phyloP scores from a whole-genome alignment of 2,797 vertebrate genomes.

The Hydrocynus forskahlii region DNA sequence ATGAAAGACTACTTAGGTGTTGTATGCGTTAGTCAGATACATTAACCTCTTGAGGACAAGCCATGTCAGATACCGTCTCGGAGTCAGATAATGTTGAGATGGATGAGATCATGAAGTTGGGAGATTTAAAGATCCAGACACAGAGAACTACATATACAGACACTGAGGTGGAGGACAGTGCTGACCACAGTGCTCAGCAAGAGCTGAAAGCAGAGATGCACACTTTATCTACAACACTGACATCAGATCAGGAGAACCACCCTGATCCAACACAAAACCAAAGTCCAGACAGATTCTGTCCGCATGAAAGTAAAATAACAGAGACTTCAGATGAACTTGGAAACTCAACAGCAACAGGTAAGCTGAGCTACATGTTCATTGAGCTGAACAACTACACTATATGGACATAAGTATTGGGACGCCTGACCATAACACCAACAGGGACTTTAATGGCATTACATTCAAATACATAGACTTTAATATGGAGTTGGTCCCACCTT shows the following conservation, averaged over 20 bases:
- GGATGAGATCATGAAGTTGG: neutral
- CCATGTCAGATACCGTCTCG: constrained; percentile 53
- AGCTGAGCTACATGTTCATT: neutral
- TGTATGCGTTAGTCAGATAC: neutral
- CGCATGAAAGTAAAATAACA: neutral
- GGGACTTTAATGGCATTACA: too few species aligned
- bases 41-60: neutral
- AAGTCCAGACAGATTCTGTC: neutral
- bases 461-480: too few species aligned
- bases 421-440: too few species aligned
- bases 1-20: too few species aligned
- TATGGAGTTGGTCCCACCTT: too few species aligned
- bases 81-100: neutral
- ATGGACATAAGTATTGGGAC: too few species aligned
- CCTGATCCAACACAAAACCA: neutral
- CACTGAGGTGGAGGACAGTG: neutral
- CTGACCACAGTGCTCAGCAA: neutral
- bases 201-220: constrained; percentile 1
- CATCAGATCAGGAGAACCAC: constrained; percentile 37
- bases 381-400: too few species aligned
- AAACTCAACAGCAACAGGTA: constrained; percentile 74
- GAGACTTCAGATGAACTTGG: constrained; percentile 45
- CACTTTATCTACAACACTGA: constrained; percentile 8
- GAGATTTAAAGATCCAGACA: neutral
- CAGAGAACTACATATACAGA: constrained; percentile 6